phyloP scores from a whole-genome alignment of 2,797 vertebrate species.

The Cirrhinus mrigala region DNA sequence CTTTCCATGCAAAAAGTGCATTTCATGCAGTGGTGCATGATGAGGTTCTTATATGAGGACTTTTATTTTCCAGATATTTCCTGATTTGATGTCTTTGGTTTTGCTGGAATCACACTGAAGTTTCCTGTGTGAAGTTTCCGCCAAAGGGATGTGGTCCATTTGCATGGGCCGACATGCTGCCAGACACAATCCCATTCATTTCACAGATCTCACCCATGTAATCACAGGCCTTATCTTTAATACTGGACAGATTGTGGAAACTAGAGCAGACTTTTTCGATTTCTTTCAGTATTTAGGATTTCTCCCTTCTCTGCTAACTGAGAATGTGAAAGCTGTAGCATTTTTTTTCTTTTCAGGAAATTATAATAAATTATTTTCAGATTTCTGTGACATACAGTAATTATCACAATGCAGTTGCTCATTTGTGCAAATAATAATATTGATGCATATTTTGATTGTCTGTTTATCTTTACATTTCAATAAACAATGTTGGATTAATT shows the following conservation, averaged over 20 bases:
- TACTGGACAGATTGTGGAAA: slow-evolving; percentile 34
- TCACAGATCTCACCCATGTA: too few species aligned
- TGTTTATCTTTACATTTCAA: too few species aligned
- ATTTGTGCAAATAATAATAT: too few species aligned
- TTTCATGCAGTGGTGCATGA: not conserved
- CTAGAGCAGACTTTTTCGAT: slow-evolving; percentile 53
- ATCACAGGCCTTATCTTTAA: too few species aligned
- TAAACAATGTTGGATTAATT: too few species aligned
- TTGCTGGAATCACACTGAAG: not conserved
- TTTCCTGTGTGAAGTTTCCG: not conserved
- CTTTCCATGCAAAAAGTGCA: not conserved
- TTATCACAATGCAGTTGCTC: too few species aligned
- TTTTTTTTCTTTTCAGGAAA: too few species aligned
- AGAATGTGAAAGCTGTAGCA: too few species aligned
- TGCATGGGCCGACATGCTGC: not conserved
- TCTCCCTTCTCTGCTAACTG: not conserved
- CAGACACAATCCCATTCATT: too few species aligned
- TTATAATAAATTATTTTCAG: too few species aligned
- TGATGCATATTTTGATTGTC: too few species aligned
- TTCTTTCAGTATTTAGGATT: slow-evolving; percentile 36
- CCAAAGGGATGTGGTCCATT: not conserved
- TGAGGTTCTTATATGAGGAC: not conserved
- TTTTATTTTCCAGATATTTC: not conserved
- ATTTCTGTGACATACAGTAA: too few species aligned
- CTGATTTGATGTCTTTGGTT: not conserved